Evolutionary conservation across 2,113 vertebrate genomes (phyloP), one percentile per base, ranked within the genome.

Genomic region (Nestor notabilis): DNA sequence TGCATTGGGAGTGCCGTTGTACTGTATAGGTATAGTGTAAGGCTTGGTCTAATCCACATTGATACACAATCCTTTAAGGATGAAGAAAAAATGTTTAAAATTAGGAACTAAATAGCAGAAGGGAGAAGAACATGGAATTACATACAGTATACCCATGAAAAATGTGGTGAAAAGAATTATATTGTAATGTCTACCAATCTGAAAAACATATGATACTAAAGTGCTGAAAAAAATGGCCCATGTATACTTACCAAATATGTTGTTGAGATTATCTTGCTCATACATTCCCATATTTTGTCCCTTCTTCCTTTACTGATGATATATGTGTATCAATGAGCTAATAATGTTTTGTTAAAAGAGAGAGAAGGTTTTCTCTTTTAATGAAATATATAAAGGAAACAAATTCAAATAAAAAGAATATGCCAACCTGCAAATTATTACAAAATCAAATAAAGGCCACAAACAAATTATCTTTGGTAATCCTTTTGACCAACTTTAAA

Each of bases 1-100:
- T 6, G 5, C 1, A 0, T 55, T 83, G 0, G 0, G 13, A 69
- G 10, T 69, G 23, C 55, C 43, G n/a, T 31, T n/a, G 33, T 27
- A 13, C 27, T 47, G 1, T 39, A 4, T 7, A 43, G 14, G 8
- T 65, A 14, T 33, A 46, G 50, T 14, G 16, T 37, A 39, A 76
- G 8, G 1, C 21, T 92, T 68, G 27, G 8, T 58, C 31, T 70
- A 56, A 58, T 53, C 28, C 43, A 70, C 7, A 15, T 41, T 76
- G 28, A 24, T 84, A 15, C 35, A 68, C 41, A 68, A 7, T 60
- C 24, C 15, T 87, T 29, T 58, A 46, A 75, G 28, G 20, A 47
- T n/a, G 50, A 91, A 77, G 31, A 61, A 81, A 75, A 85, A 87
- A 17, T 60, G 25, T 11, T 79, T 68, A 41, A 55, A 75, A 68